Conservation (phyloP, 1,140 invertebrate genomes). For the Eriosoma lanigerum region DNA sequence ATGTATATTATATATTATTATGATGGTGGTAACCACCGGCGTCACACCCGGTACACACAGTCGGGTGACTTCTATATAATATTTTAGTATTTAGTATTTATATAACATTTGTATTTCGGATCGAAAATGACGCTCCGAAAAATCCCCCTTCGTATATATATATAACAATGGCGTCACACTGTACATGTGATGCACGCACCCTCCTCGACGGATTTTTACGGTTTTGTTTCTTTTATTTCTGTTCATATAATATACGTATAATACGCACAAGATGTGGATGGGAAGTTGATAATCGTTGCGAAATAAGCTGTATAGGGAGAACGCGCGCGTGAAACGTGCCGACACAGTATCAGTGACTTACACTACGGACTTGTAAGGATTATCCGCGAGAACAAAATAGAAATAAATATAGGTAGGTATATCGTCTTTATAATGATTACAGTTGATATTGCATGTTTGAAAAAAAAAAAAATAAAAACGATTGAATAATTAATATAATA, state of each 20-base stretch:
- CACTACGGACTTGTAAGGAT: background rate
- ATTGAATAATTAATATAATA: too few species aligned
- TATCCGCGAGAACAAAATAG: too few species aligned
- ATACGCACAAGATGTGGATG: background rate
- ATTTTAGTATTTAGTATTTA: background rate
- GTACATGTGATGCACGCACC: background rate
- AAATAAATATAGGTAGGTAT: too few species aligned
- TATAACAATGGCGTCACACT: background rate
- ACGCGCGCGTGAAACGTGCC: background rate
- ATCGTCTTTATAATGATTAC: too few species aligned
- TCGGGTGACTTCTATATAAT: slow-evolving; percentile 9
- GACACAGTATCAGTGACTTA: too few species aligned
- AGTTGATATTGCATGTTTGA: too few species aligned
- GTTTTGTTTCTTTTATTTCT: background rate
- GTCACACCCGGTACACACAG: slow-evolving; percentile 8
- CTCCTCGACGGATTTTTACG: background rate
- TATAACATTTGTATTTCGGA: slow-evolving; percentile 24
- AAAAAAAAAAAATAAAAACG: too few species aligned
- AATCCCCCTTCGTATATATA: background rate
- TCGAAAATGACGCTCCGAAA: slow-evolving; percentile 17
- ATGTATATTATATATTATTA: background rate
- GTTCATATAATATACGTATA: too few species aligned
- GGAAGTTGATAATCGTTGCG: slow-evolving; percentile 17
- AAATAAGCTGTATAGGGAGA: background rate
- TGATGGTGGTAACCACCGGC: slow-evolving; percentile 3